Conservation (phyloP, 30 jellyfish, hydroid and myxozoan genomes). For the Chrysaora quinquecirrha region DNA sequence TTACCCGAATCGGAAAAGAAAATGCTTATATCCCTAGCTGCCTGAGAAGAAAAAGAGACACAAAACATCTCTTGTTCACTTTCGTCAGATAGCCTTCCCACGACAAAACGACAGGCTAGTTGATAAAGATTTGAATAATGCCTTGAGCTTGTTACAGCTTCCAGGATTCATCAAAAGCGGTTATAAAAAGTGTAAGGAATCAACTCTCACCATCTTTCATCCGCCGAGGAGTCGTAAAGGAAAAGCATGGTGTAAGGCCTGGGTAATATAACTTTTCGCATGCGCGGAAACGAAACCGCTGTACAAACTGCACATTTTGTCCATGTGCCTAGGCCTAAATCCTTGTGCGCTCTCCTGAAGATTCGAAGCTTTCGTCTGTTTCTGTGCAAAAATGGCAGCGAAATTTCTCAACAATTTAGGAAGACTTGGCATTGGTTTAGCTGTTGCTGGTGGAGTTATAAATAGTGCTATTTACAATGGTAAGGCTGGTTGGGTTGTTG, state of each 20-base stretch:
- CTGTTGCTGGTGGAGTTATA: conserved; percentile 92
- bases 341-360: neutral
- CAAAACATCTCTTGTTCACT: no score
- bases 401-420: conserved; percentile 64
- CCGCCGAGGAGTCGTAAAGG: conserved; percentile 62
- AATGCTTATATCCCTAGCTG: no score
- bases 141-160: no score
- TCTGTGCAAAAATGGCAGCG: conserved; percentile 63
- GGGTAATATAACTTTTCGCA: conserved; percentile 31
- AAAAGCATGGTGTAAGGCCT: conserved; percentile 53
- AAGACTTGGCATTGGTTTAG: conserved; percentile 92
- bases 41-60: no score
- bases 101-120: no score
- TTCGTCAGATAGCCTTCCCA: no score
- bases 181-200: no score
- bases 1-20: no score
- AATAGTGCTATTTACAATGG: conserved; percentile 96
- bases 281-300: conserved; percentile 64
- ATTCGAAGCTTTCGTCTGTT: conserved; percentile 4
- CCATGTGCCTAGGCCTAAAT: conserved; percentile 64
- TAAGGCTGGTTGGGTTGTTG: conserved; percentile 53
- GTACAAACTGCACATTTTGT: conserved; percentile 35
- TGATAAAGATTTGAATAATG: no score
- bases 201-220: conserved; percentile 54
- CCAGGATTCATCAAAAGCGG: no score